Conservation (phyloP, 2,113 vertebrate species). For the Zonotrichia leucophrys region DNA sequence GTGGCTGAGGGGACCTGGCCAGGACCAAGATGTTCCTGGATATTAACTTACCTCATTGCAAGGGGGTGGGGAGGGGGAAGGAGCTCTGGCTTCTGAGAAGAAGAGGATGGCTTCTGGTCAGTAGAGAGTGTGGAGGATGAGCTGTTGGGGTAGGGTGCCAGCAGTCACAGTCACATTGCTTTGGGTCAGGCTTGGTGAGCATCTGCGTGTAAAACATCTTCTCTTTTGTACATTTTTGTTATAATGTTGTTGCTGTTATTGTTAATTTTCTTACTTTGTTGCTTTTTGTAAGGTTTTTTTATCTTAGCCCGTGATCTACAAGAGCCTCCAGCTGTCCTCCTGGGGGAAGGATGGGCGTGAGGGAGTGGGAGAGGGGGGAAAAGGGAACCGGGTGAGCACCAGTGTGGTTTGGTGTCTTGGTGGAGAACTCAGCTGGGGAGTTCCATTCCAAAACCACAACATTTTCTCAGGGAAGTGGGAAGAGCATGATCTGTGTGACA, state of each 20-base stretch:
- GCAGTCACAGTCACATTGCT: no score
- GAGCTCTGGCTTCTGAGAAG: neutral
- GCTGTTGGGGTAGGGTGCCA: neutral
- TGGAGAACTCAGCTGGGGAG: neutral
- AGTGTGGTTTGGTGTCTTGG: neutral
- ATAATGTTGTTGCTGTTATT: neutral
- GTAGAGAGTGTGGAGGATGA: neutral
- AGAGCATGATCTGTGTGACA: neutral
- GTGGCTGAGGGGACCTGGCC: neutral
- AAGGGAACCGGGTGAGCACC: rapidly evolving
- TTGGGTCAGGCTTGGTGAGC: neutral
- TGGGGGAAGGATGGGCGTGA: no score
- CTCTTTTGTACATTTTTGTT: neutral
- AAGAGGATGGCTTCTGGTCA: neutral
- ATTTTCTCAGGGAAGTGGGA: neutral
- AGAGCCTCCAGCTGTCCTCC: neutral
- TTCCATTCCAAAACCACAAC: neutral
- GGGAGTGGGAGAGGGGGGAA: neutral
- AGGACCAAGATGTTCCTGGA: neutral
- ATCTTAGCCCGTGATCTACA: neutral
- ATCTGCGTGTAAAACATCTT: neutral
- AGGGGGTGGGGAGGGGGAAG: neutral
- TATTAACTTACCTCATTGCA: neutral
- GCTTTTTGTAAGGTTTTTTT: neutral
- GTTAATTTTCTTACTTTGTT: neutral